Base-by-base conservation (phyloP, 2,888 invertebrate genomes). In the Diplazon laetatorius region DNA sequence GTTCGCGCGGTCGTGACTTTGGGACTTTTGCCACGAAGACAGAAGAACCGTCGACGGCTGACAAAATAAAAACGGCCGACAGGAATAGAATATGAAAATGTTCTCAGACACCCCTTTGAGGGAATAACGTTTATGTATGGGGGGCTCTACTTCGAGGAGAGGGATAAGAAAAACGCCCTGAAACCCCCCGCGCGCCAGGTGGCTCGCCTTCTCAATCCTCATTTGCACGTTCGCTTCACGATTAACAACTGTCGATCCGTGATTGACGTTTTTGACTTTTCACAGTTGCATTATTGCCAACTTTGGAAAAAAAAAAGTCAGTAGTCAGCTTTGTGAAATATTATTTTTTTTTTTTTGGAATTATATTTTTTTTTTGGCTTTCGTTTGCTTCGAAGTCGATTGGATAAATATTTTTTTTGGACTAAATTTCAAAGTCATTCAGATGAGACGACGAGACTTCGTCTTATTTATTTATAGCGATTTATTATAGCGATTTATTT, bases 31-130 rank as follows among this genome's bases (percentile, higher is more conserved):
- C 39, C 62, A 50, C 6, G 12, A 46, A 25, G 10, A 60, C 9
- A 18, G 70, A 71, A 75, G 77, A 73, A 75, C 79, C n/a, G 46
- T 59, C 37, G 52, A 71, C 81, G 81, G 80, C 81, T 82, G 81
- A 82, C 80, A 82, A 82, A 82, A 82, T 80, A 82, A 70, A 48
- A 76, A 69, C 66, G 50, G 71, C 77, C 76, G 78, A 80, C n/a
- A n/a, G n/a, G 81, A 80, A 82, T 82, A 80, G 80, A 80, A 80
- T 82, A 76, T 73, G 78, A 71, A 75, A 78, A n/a, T n/a, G n/a
- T 77, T 52, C 59, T 63, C 71, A 66, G 81, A 82, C 78, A n/a
- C 80, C 80, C 78, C 80, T 80, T 80, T 73, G 52, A 73, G 70
- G 65, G n/a, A n/a, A n/a, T n/a, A 30, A 30, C 30, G 30, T n/a